Evolutionary conservation across 1,140 invertebrate genomes (phyloP), one percentile per base, ranked within the genome.

Genomic region (Drosophila orena): DNA sequence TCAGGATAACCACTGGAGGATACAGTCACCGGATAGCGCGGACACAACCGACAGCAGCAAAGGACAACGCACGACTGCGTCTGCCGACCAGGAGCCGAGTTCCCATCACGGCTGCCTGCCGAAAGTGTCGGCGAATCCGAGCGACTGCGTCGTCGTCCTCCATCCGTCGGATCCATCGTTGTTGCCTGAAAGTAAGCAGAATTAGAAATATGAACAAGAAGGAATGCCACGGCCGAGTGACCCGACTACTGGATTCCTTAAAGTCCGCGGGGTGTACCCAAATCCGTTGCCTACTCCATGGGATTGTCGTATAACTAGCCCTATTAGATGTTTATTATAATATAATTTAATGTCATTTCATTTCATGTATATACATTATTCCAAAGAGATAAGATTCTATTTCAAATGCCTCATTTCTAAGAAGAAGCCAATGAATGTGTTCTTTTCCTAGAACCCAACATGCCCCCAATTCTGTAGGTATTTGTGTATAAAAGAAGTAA

Each of bases 161-260:
- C 38, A 6, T 15, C 38, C 4, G 75, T 37, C 46, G 42, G 38
- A 47, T 57, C 35, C 15, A 58, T 54, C 65, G 44, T 44, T 35
- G 53, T 15, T 71, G 74, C 62, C 77, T 76, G 75, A 79, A 88
- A 77, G 75, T 73, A 83, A 89, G 76, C 77, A 68, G 70, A 89
- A 89, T 89, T 88, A 88, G 70, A 88, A 88, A 89, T 88, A 88
- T 88, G 83, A 79, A 89, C 79, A 73, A 88, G 71, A 70, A 83
- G 59, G 17, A 30, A 42, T 42, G 37, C 54, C 17, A 34, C 22
- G 17, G 5, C 6, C 24, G 24, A 38, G 40, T 27, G 37, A 42
- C 14, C 17, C 59, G 59, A 62, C 38, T 43, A 15, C 2, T 20
- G 24, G n/a, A 62, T 62, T 34, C 59, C 59, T 62, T n/a, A 30